Conservation (phyloP, 1,140 invertebrate species). For the Drosophila ogumai region DNA sequence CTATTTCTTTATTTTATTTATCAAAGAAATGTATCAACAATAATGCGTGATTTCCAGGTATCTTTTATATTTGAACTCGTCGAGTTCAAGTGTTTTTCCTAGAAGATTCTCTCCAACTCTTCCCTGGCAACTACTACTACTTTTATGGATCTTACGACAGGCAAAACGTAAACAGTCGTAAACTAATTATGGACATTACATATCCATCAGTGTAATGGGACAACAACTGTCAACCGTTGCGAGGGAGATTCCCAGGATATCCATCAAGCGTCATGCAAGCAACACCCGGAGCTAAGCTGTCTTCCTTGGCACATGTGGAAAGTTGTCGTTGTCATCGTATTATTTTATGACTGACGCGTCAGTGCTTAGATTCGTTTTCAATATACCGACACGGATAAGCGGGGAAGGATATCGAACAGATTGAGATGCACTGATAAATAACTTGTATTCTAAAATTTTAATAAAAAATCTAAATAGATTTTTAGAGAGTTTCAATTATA, state of each 20-base stretch:
- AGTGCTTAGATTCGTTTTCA: conserved; percentile 43
- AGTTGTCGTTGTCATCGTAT: conserved; percentile 47
- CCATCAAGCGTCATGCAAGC: conserved; percentile 52
- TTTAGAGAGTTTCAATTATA: too few species aligned
- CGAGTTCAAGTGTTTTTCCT: background rate
- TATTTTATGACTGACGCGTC: conserved; percentile 51
- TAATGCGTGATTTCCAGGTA: too few species aligned
- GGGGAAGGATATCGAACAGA: background rate
- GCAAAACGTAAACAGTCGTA: conserved; percentile 45
- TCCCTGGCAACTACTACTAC: conserved; percentile 3
- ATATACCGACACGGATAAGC: conserved; percentile 27
- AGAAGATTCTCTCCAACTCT: background rate
- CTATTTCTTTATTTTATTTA: background rate
- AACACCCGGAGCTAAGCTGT: conserved; percentile 46
- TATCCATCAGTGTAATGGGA: conserved; percentile 64
- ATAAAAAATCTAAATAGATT: background rate
- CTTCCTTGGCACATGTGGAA: conserved; percentile 53
- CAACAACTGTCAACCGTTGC: conserved; percentile 62
- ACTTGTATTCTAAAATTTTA: background rate
- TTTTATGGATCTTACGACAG: conserved; percentile 8
- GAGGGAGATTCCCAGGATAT: conserved; percentile 29
- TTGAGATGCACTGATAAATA: background rate
- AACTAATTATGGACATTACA: conserved; percentile 72
- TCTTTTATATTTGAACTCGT: background rate
- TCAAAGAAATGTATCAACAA: background rate